Conservation (phyloP, 2,888 invertebrate genomes). For the Tanypteryx hageni region DNA sequence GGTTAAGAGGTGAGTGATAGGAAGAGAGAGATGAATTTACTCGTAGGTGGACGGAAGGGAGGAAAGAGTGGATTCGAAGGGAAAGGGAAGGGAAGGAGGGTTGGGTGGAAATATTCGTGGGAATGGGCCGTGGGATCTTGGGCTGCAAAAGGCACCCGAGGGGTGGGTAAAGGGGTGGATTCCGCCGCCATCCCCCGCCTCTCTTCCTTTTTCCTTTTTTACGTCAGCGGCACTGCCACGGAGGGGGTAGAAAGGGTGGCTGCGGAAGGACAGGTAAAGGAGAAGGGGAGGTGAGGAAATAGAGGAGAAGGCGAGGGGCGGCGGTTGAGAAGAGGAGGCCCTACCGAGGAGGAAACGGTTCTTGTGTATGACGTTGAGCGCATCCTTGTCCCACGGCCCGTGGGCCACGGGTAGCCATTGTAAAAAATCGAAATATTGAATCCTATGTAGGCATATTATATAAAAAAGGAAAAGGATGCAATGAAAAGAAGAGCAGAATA, state of each 20-base stretch:
- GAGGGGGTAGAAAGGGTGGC: not conserved
- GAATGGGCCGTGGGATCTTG: not conserved
- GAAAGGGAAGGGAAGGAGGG: not conserved
- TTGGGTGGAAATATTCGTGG: not conserved
- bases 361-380: not conserved
- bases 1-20: not conserved
- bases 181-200: not conserved
- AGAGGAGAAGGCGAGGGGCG: not conserved
- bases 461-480: not conserved
- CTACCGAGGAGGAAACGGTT: not conserved
- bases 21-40: not conserved
- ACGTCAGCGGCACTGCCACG: slow-evolving; percentile 4
- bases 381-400: not conserved
- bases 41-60: not conserved
- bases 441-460: not conserved
- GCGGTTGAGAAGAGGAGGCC: not conserved
- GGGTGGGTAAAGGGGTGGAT: slow-evolving; percentile 3
- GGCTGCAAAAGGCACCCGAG: slow-evolving; percentile 7
- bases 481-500: not conserved
- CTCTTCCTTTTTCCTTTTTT: not conserved
- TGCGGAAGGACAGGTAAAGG: slow-evolving; percentile 13
- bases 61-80: not conserved
- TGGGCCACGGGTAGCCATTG: not conserved
- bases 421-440: not conserved
- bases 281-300: not conserved